A percentile compares a stretch with the other conserved stretches of the same genome.
These are phyloP conservation scores for Dicrurus megarhynchus DNA, from an alignment of 2,113 vertebrate genomes.

Conservation along the genomic window DNA sequence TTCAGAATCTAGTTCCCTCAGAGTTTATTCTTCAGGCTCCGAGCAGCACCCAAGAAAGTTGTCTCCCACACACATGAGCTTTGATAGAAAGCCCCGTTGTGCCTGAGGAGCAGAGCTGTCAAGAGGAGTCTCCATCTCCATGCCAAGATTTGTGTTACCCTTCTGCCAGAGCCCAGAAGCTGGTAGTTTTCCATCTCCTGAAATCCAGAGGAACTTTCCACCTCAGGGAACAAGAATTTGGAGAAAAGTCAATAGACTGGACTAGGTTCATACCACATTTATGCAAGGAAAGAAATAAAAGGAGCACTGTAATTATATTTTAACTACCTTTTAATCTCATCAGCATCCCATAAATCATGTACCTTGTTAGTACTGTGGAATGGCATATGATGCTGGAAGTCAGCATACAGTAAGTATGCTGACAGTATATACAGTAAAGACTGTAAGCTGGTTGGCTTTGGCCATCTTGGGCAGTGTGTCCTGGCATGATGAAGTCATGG, in stretches of 20 bases:
- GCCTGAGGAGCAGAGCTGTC: background rate
- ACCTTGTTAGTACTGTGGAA: background rate
- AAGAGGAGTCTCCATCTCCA: background rate
- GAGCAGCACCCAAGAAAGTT: background rate
- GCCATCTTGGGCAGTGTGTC: background rate
- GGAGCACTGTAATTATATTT: background rate
- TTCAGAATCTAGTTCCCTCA: background rate
- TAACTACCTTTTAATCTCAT: background rate
- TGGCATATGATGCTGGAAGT: background rate
- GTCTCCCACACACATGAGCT: background rate
- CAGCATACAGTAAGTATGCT: background rate
- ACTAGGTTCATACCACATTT: background rate
- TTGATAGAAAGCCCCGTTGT: background rate
- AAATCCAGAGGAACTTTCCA: background rate
- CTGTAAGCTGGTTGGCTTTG: background rate
- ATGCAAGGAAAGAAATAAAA: conserved; percentile 6
- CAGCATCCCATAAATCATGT: background rate
- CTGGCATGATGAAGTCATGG: background rate
- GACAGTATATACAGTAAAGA: background rate
- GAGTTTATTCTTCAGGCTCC: background rate
- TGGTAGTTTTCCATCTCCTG: background rate
- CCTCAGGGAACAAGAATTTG: background rate
- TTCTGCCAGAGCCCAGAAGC: background rate
- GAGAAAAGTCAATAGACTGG: background rate
- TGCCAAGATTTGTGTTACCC: background rate